Percentiles rank a stretch among this genome's conserved stretches.
Conservation (phyloP, 1,140 invertebrate species). For the Alviniconcha marisindica region DNA sequence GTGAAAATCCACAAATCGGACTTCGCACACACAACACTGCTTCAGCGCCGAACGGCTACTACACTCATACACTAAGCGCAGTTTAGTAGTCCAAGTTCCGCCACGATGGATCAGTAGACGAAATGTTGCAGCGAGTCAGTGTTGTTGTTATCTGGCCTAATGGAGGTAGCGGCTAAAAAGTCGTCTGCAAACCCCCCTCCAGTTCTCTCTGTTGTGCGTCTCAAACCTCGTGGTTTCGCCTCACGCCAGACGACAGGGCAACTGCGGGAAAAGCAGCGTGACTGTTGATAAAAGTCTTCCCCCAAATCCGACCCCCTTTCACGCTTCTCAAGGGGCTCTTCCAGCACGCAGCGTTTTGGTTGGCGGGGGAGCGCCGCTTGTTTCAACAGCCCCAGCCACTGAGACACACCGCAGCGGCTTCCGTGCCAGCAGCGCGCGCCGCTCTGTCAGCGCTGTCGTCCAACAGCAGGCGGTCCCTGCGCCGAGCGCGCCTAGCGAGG, state of each 20-base stretch:
- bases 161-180: neutral
- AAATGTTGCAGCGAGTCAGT: too few species aligned
- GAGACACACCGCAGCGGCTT: constrained; percentile 18
- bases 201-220: neutral
- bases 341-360: constrained; percentile 27
- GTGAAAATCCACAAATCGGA: too few species aligned
- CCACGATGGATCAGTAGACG: too few species aligned
- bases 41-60: too few species aligned
- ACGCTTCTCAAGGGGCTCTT: constrained; percentile 16
- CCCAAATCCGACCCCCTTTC: constrained; percentile 38
- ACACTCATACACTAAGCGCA: too few species aligned
- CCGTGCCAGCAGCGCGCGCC: neutral
- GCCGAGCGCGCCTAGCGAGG: neutral
- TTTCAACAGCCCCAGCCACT: constrained; percentile 27
- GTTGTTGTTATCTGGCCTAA: too few species aligned
- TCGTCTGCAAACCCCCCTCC: constrained; percentile 18
- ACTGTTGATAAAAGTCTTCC: constrained; percentile 33
- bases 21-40: too few species aligned
- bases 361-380: constrained; percentile 36
- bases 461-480: neutral
- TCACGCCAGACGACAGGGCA: constrained; percentile 9
- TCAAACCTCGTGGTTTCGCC: neutral
- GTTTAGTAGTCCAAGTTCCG: too few species aligned
- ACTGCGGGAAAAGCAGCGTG: constrained; percentile 28
- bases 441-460: neutral